A percentile compares a stretch with the other conserved stretches of the same genome.
phyloP scores from a whole-genome alignment of 2,797 vertebrate genomes.

The Pseudopleuronectes americanus region DNA sequence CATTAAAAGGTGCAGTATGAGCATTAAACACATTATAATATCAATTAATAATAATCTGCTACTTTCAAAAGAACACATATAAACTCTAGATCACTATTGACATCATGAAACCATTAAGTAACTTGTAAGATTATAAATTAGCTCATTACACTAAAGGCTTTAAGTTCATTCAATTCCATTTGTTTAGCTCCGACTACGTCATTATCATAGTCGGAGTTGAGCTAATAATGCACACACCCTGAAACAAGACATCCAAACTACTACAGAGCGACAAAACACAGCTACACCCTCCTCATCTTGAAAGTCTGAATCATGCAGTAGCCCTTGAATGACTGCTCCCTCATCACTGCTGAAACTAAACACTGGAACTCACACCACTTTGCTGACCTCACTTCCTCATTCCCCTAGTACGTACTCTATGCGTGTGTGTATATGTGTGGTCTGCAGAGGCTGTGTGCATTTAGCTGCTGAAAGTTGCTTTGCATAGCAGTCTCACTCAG shows the following conservation, averaged over 20 bases:
- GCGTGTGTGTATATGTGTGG: conserved; percentile 10
- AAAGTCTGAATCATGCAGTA: neutral
- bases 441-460: conserved; percentile 24
- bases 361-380: conserved; percentile 63
- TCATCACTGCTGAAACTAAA: conserved; percentile 62
- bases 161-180: neutral
- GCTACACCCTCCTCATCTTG: too few relatives aligned
- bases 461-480: conserved; percentile 36
- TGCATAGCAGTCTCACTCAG: conserved; percentile 18
- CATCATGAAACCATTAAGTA: conserved; percentile 1
- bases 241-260: neutral
- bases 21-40: neutral
- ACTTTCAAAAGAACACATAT: neutral
- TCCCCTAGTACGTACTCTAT: conserved; percentile 26
- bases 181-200: neutral
- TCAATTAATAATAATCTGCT: neutral
- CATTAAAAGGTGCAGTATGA: neutral
- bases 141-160: neutral
- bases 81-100: neutral
- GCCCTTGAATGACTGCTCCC: conserved; percentile 36
- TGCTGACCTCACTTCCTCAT: conserved; percentile 72
- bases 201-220: neutral
- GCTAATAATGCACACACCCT: neutral
- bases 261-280: neutral
- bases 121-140: neutral